Percentiles rank a stretch among this genome's conserved stretches.
These are phyloP conservation scores for Falco naumanni DNA, from an alignment of 2,797 vertebrate species.

Conservation along the genomic window DNA sequence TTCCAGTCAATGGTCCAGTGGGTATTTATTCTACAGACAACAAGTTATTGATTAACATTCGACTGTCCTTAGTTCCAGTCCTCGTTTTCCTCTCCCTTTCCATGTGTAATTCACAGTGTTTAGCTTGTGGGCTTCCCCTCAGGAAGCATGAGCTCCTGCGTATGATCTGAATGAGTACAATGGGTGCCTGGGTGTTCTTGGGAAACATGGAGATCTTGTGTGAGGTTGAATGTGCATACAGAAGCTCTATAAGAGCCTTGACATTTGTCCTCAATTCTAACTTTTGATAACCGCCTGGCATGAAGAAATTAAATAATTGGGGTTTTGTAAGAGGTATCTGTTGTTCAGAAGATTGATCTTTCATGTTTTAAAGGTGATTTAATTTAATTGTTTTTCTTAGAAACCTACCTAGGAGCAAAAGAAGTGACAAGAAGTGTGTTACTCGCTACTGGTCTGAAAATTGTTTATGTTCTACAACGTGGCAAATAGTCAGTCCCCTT, in stretches of 20 bases:
- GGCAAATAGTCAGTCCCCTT: not conserved
- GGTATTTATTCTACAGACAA: not conserved
- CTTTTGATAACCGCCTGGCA: not conserved
- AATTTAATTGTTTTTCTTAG: not conserved
- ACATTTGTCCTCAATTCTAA: not conserved
- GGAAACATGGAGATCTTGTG: not conserved
- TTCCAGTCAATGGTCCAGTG: not conserved
- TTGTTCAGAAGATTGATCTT: not conserved
- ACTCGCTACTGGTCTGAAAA: not conserved
- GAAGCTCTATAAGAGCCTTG: not conserved
- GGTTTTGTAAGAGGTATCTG: not conserved
- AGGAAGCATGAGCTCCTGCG: not conserved
- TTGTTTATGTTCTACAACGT: not conserved
- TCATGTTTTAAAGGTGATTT: not conserved
- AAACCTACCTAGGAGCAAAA: not conserved
- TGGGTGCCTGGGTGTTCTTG: not conserved
- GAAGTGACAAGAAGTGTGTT: not conserved
- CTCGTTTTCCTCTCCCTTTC: not conserved
- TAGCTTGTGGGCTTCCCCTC: not conserved
- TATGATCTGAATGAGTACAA: not conserved
- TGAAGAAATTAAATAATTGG: not conserved
- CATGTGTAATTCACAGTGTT: not conserved
- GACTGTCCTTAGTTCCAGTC: not conserved
- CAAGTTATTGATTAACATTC: not conserved
- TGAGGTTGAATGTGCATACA: rapidly evolving